phyloP scores from a whole-genome alignment of 2,888 invertebrate genomes.

The Hirudinaria manillensis region DNA sequence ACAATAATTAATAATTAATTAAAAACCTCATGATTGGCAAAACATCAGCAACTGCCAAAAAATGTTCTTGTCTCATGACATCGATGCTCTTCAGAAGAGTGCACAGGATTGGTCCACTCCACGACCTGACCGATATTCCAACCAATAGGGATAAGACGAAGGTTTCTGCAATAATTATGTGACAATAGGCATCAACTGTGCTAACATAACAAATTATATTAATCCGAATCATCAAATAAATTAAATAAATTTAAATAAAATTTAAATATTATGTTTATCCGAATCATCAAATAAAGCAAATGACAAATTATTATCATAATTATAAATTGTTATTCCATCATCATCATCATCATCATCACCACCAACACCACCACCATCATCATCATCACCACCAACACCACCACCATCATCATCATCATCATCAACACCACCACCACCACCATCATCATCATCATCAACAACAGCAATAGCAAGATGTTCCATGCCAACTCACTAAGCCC shows the following conservation, averaged over 20 bases:
- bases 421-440: no score
- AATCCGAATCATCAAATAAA: not conserved
- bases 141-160: conserved; percentile 6
- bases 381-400: no score
- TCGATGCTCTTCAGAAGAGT: not conserved
- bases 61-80: not conserved
- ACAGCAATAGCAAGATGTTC: not conserved
- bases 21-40: not conserved
- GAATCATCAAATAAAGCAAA: not conserved
- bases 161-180: not conserved
- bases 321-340: no score
- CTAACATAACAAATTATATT: not conserved
- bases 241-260: no score
- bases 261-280: not conserved
- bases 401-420: no score
- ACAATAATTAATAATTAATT: not conserved
- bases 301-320: no score
- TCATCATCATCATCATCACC: no score
- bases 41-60: not conserved
- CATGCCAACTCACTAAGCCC: not conserved
- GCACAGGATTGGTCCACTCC: conserved; percentile 6
- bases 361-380: no score
- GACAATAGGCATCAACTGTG: not conserved
- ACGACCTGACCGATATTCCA: not conserved
- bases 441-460: no score